Base-by-base conservation (phyloP, 2,797 vertebrate genomes). In the Enteromius mattozi region DNA sequence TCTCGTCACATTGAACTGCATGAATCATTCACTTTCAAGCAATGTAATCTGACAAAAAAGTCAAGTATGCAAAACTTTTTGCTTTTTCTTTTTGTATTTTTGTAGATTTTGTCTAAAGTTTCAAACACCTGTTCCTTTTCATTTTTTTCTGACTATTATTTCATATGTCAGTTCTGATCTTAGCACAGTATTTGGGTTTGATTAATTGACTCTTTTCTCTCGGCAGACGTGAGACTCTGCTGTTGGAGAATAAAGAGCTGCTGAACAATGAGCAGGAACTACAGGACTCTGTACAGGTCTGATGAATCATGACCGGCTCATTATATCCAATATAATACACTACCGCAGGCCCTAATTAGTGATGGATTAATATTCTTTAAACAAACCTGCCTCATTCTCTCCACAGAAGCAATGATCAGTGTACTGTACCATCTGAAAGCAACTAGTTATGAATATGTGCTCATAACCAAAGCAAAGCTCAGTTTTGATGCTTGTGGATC, bases 371-470 rank as follows among this genome's bases (percentile, higher is more conserved):
- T 79, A 54, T 2, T 80, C 77, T 81, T 69, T 49, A 70, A 66
- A 82, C 84, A 84, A 65, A 10, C 65, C 54, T 74, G 37, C 74
- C 42, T 72, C 68, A 30, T 87, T 78, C 21, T 70, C n/a, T 3
- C 16, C n/a, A 74, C 63, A 66, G 68, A 69, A 33, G 49, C 17
- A 59, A 49, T 61, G 35, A 65, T 24, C 59, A 33, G 45, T 35
- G 27, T 35, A 13, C 37, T 35, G 19, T 24, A 17, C 63, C 69
- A 56, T 80, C 68, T 37, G 37, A 72, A 81, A 85, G 77, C 47
- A 80, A 75, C 12, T 61, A 61, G 59, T 70, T 59, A 56, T 71
- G 27, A 68, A 49, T 81, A 21, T 40, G 70, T 77, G 75, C 54
- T 82, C 78, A 86, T 47, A 56, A 82, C 40, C 77, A 33, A 42